Evolutionary conservation across 1,140 invertebrate genomes (phyloP).

Genomic region (Habropoda laboriosa): DNA sequence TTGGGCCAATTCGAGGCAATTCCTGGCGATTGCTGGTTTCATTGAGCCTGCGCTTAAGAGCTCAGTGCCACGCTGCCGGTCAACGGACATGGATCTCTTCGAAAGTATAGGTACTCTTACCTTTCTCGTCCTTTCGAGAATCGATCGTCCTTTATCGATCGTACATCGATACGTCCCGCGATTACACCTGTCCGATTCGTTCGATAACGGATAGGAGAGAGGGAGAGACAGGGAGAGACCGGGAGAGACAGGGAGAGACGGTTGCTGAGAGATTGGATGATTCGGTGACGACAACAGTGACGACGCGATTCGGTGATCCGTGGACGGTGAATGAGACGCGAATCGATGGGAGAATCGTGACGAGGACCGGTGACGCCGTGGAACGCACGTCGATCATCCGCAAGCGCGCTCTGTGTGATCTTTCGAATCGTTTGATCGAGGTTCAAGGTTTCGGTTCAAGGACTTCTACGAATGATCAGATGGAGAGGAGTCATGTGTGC

Average conservation of each 20-base stretch:
- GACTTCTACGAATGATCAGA: neutral
- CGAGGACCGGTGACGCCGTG: neutral
- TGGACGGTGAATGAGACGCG: neutral
- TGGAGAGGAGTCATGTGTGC: neutral
- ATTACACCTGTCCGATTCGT: neutral
- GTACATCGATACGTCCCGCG: neutral
- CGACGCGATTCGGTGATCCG: neutral
- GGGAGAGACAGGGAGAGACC: neutral
- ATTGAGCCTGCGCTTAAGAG: slow-evolving; percentile 80
- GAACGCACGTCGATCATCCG: slow-evolving; percentile 5
- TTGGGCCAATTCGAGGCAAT: slow-evolving; percentile 83
- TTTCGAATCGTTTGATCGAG: slow-evolving; percentile 17
- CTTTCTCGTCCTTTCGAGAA: slow-evolving; percentile 52
- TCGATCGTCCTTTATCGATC: neutral
- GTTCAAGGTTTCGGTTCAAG: slow-evolving; percentile 30
- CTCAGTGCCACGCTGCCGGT: slow-evolving; percentile 78
- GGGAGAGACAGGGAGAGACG: too few relatives aligned
- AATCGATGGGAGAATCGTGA: neutral
- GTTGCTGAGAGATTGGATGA: neutral
- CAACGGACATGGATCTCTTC: slow-evolving; percentile 79
- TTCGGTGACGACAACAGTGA: too few relatives aligned
- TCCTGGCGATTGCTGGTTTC: slow-evolving; percentile 82
- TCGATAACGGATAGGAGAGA: neutral
- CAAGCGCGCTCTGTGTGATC: neutral
- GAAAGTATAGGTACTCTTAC: slow-evolving; percentile 55